These are phyloP conservation scores for Lonchura striata DNA, from an alignment of 2,113 vertebrate species.

Conservation along the genomic window DNA sequence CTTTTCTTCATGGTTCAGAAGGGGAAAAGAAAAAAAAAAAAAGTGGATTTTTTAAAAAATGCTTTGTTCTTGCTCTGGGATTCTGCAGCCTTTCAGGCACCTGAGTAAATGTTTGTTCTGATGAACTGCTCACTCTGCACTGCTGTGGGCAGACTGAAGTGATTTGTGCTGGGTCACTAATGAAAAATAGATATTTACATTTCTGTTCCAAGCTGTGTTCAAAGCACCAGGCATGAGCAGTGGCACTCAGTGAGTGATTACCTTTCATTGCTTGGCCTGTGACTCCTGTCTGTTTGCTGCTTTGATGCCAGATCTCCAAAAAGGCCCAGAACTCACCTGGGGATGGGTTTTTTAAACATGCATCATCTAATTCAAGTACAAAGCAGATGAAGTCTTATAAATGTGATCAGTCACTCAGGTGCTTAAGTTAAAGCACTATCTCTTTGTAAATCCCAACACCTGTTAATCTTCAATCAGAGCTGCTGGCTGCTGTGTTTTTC, in stretches of 20 bases:
- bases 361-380: neutral
- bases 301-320: neutral
- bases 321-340: neutral
- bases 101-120: neutral
- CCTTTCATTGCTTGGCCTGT: neutral
- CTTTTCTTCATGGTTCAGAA: neutral
- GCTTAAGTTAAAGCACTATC: neutral
- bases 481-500: neutral
- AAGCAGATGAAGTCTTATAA: neutral
- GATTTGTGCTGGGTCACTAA: neutral
- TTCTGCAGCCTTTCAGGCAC: neutral
- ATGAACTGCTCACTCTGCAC: neutral
- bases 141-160: neutral
- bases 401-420: neutral
- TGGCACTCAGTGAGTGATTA: neutral
- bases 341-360: neutral
- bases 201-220: neutral
- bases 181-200: neutral
- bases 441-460: neutral
- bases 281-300: neutral
- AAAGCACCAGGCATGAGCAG: neutral
- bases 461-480: neutral
- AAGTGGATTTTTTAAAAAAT: neutral
- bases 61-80: neutral
- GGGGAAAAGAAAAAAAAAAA: no score